phyloP scores from a whole-genome alignment of 2,113 vertebrate genomes.

The Carassius carassius region DNA sequence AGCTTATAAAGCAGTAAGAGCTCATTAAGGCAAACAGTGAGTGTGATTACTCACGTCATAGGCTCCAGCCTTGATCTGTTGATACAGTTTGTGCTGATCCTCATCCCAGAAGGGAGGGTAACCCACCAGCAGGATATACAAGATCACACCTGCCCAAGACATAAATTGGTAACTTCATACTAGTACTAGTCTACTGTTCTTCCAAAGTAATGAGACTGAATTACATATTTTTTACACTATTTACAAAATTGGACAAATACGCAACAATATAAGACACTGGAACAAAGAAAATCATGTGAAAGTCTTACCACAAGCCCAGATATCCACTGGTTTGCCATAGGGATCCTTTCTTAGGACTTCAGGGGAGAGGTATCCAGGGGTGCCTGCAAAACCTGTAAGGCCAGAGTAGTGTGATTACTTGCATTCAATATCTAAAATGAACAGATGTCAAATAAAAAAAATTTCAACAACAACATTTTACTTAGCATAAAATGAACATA shows the following conservation, averaged over 20 bases:
- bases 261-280: constrained; percentile 65
- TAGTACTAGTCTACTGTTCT: neutral
- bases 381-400: constrained; percentile 92
- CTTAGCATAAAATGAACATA: neutral
- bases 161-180: constrained; percentile 4
- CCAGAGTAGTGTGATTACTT: neutral
- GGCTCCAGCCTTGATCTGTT: constrained; percentile 98
- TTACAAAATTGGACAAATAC: neutral
- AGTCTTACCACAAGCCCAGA: constrained; percentile 93
- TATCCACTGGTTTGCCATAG: constrained; percentile 98
- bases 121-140: constrained; percentile 97
- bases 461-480: neutral
- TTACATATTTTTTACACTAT: neutral
- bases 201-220: neutral
- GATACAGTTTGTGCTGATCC: constrained; percentile 99
- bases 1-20: neutral
- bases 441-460: neutral
- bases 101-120: constrained; percentile 99
- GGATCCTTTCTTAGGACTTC: constrained; percentile 99
- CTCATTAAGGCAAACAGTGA: neutral
- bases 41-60: constrained; percentile 86
- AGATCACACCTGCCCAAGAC: constrained; percentile 88
- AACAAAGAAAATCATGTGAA: neutral
- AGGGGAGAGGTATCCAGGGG: constrained; percentile 95
- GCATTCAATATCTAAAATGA: neutral